Percentiles rank a stretch among this genome's conserved stretches.
These are phyloP conservation scores for Odontophorus gujanensis DNA, from an alignment of 2,113 vertebrate species.

Conservation along the genomic window DNA sequence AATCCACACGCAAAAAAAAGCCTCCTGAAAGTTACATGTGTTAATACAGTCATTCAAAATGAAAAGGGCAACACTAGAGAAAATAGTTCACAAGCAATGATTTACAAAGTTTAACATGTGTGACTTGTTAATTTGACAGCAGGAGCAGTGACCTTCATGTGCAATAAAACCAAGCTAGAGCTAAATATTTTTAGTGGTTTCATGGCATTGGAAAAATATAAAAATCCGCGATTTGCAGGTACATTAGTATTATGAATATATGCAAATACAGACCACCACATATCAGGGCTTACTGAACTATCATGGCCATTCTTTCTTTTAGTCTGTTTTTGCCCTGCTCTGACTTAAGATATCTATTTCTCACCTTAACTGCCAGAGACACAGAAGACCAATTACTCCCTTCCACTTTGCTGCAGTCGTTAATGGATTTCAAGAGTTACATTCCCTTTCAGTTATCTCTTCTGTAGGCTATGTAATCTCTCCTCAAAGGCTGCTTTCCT, in stretches of 20 bases:
- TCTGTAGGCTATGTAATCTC: not conserved
- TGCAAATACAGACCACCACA: not conserved
- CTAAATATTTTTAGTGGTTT: not conserved
- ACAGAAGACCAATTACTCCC: not conserved
- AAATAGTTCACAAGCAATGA: not conserved
- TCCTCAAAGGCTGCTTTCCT: not conserved
- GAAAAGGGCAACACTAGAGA: not conserved
- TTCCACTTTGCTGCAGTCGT: not conserved
- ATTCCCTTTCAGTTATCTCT: not conserved
- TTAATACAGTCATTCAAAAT: not conserved
- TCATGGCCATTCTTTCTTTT: not conserved
- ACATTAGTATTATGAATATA: not conserved
- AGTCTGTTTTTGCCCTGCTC: not conserved
- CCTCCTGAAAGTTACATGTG: not conserved
- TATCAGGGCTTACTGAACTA: not conserved
- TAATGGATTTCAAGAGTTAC: not conserved
- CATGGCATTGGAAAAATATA: not conserved
- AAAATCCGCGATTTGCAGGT: not conserved
- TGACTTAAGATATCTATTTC: not conserved
- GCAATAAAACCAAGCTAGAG: not conserved
- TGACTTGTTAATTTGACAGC: not conserved
- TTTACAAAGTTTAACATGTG: not conserved
- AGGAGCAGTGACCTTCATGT: fast-evolving
- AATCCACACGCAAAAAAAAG: not conserved
- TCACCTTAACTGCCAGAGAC: not conserved